Conservation (phyloP, 2,888 invertebrate genomes). For the Incurvaria masculella region DNA sequence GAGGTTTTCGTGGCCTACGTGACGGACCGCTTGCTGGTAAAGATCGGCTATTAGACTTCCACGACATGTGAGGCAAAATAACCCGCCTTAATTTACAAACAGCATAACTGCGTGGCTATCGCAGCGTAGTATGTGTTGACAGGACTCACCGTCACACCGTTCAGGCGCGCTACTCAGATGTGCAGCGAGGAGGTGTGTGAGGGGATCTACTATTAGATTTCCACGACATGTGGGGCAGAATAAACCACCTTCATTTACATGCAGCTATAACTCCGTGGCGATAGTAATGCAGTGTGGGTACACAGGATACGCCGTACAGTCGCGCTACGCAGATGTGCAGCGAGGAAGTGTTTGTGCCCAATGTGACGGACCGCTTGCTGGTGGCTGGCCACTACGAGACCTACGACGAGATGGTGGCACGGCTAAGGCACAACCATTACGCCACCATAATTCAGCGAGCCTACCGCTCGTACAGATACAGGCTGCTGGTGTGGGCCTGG, state of each 20-base stretch:
- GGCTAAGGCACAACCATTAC: slow-evolving; percentile 55
- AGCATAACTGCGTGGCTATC: too few relatives aligned
- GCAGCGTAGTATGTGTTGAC: too few relatives aligned
- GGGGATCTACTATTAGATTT: slow-evolving; percentile 15
- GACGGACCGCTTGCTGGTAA: slow-evolving; percentile 60
- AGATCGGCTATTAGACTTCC: too few relatives aligned
- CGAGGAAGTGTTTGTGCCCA: slow-evolving; percentile 57
- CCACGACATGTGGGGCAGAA: too few relatives aligned
- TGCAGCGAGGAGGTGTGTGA: slow-evolving; percentile 49
- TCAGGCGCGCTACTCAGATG: slow-evolving; percentile 61
- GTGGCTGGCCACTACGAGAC: slow-evolving; percentile 62
- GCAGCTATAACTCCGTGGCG: too few relatives aligned
- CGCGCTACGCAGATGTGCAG: slow-evolving; percentile 62
- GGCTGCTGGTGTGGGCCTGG: slow-evolving; percentile 38
- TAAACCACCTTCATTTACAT: too few relatives aligned
- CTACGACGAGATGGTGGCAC: slow-evolving; percentile 56
- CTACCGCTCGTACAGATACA: slow-evolving; percentile 56
- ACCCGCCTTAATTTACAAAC: too few relatives aligned
- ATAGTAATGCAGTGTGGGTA: too few relatives aligned
- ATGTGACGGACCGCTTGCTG: slow-evolving; percentile 59
- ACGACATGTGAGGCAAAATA: too few relatives aligned
- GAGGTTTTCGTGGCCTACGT: slow-evolving; percentile 60
- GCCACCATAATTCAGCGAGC: slow-evolving; percentile 65
- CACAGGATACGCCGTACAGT: slow-evolving; percentile 51
- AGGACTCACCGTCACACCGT: too few relatives aligned